Percentiles rank a stretch among this genome's conserved stretches.
Conservation (phyloP, 2,113 vertebrate species). For the Stegostoma tigrinum region DNA sequence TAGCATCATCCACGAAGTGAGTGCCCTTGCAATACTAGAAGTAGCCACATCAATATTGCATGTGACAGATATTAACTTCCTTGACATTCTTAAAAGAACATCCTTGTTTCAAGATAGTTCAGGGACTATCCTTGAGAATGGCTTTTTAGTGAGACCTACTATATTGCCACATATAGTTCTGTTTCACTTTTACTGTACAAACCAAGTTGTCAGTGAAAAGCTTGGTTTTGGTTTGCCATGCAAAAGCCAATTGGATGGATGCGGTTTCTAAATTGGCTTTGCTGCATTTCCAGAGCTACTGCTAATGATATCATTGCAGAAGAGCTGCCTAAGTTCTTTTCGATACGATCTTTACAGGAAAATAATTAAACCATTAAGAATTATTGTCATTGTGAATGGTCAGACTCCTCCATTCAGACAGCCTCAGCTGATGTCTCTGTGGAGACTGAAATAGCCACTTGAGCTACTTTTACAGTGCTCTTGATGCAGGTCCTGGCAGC, state of each 20-base stretch:
- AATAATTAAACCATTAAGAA: neutral
- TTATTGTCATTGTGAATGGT: neutral
- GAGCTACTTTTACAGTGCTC: conserved; percentile 99
- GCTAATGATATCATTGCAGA: neutral
- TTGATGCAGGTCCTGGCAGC: conserved; percentile 95
- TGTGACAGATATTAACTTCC: conserved; percentile 6
- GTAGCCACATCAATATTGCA: neutral
- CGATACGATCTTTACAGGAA: neutral
- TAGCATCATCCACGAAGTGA: neutral
- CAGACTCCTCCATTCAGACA: conserved; percentile 59
- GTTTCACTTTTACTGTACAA: neutral
- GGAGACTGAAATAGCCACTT: conserved; percentile 98
- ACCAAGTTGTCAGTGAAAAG: neutral
- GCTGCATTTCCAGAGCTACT: neutral
- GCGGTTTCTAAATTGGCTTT: neutral
- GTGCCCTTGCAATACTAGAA: neutral
- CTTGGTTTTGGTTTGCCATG: conserved; percentile 20
- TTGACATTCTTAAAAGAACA: conserved; percentile 13
- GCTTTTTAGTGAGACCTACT: neutral
- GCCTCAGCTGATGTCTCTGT: conserved; percentile 97
- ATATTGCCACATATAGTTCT: conserved; percentile 4
- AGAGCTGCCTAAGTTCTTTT: neutral
- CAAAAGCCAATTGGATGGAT: neutral
- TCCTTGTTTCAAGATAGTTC: neutral
- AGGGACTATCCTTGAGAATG: neutral